These are phyloP conservation scores for Pocota personata DNA, from an alignment of 2,888 invertebrate genomes.

Conservation along the genomic window DNA sequence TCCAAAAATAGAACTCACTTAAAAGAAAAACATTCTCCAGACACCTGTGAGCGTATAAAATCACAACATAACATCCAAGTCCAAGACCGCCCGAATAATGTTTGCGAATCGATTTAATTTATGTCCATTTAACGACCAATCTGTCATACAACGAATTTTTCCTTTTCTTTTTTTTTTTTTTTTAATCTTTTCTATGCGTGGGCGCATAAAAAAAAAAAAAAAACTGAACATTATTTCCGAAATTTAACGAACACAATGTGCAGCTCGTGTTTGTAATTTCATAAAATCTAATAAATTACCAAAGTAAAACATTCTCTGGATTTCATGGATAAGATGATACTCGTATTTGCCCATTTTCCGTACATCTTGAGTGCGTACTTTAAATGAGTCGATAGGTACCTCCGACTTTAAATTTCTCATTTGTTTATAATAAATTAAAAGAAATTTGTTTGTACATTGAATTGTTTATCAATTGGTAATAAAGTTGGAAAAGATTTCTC, in stretches of 20 bases:
- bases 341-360: background rate
- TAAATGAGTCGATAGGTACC: background rate
- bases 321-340: background rate
- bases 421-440: constrained; percentile 65
- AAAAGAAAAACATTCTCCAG: background rate
- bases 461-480: constrained; percentile 64
- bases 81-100: background rate
- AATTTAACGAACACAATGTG: constrained; percentile 1
- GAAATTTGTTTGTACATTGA: constrained; percentile 57
- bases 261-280: constrained; percentile 30
- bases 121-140: constrained; percentile 37
- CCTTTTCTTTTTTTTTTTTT: background rate
- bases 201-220: constrained; percentile 4
- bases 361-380: constrained; percentile 6
- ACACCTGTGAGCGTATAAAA: background rate
- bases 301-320: background rate
- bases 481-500: constrained; percentile 47
- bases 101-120: constrained; percentile 39
- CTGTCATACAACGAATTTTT: constrained; percentile 16
- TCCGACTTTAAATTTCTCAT: constrained; percentile 13
- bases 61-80: background rate
- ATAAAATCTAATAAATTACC: constrained; percentile 19
- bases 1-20: background rate
- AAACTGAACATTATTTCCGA: background rate
- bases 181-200: background rate